These are phyloP conservation scores for Pelobates fuscus DNA, from an alignment of 2,113 vertebrate species.

Conservation along the genomic window DNA sequence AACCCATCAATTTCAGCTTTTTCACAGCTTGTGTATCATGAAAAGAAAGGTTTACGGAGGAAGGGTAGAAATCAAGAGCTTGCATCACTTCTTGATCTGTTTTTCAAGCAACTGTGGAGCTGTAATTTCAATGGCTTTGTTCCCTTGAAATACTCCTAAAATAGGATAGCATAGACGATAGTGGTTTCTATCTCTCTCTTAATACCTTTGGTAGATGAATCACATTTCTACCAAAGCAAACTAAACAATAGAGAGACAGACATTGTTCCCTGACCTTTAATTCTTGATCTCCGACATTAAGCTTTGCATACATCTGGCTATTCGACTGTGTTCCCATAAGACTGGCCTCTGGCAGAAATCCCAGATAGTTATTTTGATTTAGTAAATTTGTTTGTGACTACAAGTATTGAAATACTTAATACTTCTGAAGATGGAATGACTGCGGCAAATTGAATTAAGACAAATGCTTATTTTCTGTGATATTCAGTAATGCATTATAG, in stretches of 20 bases:
- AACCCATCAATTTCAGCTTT: background rate
- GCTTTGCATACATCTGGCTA: slow-evolving; percentile 44
- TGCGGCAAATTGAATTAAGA: background rate
- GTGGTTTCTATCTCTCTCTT: slow-evolving; percentile 11
- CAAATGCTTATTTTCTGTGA: too few species aligned
- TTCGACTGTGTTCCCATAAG: slow-evolving; percentile 24
- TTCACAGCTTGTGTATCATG: slow-evolving; percentile 22
- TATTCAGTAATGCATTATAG: too few species aligned
- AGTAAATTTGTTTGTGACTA: slow-evolving; percentile 11
- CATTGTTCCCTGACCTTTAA: slow-evolving; percentile 45
- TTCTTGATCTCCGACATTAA: slow-evolving; percentile 20
- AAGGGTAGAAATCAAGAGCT: slow-evolving; percentile 19
- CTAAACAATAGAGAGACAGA: slow-evolving; percentile 39
- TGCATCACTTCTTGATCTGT: slow-evolving; percentile 29
- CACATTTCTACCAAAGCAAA: slow-evolving; percentile 38
- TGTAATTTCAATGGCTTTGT: slow-evolving; percentile 35
- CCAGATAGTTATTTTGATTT: slow-evolving; percentile 27
- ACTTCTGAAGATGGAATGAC: slow-evolving; percentile 8
- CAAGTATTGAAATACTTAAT: background rate
- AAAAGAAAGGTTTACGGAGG: slow-evolving; percentile 15
- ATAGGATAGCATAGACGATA: slow-evolving; percentile 19
- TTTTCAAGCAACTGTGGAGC: slow-evolving; percentile 34
- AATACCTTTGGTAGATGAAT: slow-evolving; percentile 32
- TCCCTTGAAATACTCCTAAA: slow-evolving; percentile 17
- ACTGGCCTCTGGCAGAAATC: slow-evolving; percentile 27